Conservation (phyloP, 92 coral and sea anemone genomes). For the Epizoanthus rinbou region DNA sequence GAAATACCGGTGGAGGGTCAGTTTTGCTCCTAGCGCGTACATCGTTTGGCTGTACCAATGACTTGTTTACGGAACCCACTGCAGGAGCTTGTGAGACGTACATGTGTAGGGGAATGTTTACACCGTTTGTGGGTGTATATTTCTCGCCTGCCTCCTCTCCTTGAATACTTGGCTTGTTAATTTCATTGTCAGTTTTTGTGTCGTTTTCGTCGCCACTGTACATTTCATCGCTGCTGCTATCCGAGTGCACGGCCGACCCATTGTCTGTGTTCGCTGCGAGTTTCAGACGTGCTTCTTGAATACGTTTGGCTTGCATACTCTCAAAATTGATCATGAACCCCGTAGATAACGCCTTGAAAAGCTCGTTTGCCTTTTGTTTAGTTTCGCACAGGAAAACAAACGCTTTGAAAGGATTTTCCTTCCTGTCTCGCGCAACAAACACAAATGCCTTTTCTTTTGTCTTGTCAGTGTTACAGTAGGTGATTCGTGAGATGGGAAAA, state of each 20-base stretch:
- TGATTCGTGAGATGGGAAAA: conserved; percentile 81
- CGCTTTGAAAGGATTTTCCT: conserved; percentile 76
- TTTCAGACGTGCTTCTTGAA: conserved; percentile 63
- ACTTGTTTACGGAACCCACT: neutral
- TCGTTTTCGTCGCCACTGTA: neutral
- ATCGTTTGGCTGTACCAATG: conserved; percentile 40
- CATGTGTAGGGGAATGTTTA: conserved; percentile 28
- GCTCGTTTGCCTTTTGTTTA: conserved; percentile 80
- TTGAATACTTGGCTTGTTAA: neutral
- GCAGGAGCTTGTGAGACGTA: conserved; percentile 6
- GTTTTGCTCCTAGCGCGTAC: conserved; percentile 57
- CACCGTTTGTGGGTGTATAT: neutral
- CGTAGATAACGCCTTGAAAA: conserved; percentile 79
- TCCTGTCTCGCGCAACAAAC: conserved; percentile 80
- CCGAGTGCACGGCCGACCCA: neutral
- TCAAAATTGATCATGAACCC: conserved; percentile 86
- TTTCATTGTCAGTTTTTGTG: neutral
- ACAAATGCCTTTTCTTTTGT: conserved; percentile 85
- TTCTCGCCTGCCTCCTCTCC: neutral
- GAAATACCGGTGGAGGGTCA: conserved; percentile 41
- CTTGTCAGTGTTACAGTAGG: conserved; percentile 85
- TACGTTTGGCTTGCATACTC: conserved; percentile 75
- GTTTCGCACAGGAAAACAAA: conserved; percentile 88
- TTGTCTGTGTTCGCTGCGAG: conserved; percentile 3
- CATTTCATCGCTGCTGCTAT: conserved; percentile 1